Base-by-base conservation (phyloP, 2,888 invertebrate species). In the Dichetophora obliterata region DNA sequence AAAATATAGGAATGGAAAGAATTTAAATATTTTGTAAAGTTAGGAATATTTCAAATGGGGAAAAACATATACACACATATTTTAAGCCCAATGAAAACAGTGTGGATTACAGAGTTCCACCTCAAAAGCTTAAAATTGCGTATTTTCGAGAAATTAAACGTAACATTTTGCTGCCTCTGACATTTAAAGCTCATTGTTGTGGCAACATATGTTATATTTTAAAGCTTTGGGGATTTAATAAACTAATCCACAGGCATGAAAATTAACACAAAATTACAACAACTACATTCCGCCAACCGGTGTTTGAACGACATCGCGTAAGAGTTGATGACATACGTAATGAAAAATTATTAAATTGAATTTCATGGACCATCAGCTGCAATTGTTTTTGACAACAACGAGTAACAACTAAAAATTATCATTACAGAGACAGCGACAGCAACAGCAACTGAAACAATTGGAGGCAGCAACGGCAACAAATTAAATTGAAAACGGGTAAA, bases 401-500 rank as follows among this genome's bases (percentile, higher is more conserved):
- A 27, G 34, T 31, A 72, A 31, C 52, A 54, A 43, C 5, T 27
- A 14, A 57, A 43, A 72, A 59, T 72, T 54, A 6, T 61, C 37
- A 54, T 27, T 5, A 31, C 27, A 48, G 16, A 24, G n/a, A 50
- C 63, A 73, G 24, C 43, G 22, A 34, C 69, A 70, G 31, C 69
- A 69, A n/a, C 52, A 52, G 22, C 59, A 61, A 72, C 27, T 72
- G 61, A 59, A 31, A 50, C 50, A 22, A 68, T 43, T 37, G 19
- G 22, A 22, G 63, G 24, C 22, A 31, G 37, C 31, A 50, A 11
- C 8, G 19, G 9, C 50, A 54, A 34, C 57, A 71, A 71, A 27
- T 71, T 31, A 43, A 71, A 68, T 63, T 57, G 54, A 57, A 52
- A 73, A 22, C 43, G 66, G 66, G 34, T 65, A 37, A 16, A 43